Evolutionary conservation across 2,113 vertebrate genomes (phyloP).

Genomic region (Cochlearius cochlearius): DNA sequence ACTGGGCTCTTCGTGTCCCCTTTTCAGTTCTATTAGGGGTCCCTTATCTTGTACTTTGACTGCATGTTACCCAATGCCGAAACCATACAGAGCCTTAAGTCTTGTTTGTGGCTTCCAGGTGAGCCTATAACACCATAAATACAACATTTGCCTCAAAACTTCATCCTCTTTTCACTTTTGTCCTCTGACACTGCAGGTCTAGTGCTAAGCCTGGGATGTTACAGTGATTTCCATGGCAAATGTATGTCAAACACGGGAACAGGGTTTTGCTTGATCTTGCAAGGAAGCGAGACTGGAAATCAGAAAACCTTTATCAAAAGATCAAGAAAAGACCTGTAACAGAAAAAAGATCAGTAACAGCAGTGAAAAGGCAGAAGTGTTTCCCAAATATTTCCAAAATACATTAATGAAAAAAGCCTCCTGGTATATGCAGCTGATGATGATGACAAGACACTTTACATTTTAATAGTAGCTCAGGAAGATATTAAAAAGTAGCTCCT

Average conservation of each 20-base stretch:
- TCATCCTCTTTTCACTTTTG: neutral
- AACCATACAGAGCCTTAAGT: neutral
- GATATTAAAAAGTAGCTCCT: neutral
- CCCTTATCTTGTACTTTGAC: neutral
- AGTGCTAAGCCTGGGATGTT: neutral
- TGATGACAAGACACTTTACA: neutral
- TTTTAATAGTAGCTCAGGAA: neutral
- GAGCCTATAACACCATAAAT: neutral
- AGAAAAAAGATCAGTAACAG: neutral
- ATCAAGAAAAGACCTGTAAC: neutral
- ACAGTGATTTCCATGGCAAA: neutral
- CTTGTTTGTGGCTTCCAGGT: neutral
- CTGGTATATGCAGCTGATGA: neutral
- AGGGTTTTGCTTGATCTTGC: neutral
- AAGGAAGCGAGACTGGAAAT: neutral
- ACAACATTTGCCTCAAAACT: neutral
- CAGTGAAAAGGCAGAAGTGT: neutral
- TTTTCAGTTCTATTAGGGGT: neutral
- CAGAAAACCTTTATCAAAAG: neutral
- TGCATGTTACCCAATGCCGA: neutral
- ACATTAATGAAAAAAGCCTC: neutral
- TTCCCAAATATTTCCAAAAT: neutral
- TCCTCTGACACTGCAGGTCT: neutral
- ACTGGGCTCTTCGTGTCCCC: neutral
- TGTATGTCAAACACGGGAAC: neutral